Percentiles rank a stretch among this genome's conserved stretches.
These are phyloP conservation scores for Helicoverpa armigera DNA, from an alignment of 1,140 invertebrate species.

Conservation along the genomic window DNA sequence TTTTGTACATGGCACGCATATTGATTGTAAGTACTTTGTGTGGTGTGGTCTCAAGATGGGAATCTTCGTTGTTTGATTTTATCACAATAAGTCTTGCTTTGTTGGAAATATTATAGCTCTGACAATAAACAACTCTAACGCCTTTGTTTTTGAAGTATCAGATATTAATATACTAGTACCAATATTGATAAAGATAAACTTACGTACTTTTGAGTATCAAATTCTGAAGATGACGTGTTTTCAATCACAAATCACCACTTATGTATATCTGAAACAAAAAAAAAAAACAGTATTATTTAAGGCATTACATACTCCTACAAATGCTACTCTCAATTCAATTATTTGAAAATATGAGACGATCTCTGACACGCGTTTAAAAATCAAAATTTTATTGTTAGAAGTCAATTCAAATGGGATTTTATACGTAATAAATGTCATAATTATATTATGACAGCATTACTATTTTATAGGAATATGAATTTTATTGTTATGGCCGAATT, in stretches of 20 bases:
- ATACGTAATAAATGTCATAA: slow-evolving; percentile 26
- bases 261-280: slow-evolving; percentile 24
- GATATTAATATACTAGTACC: too few relatives aligned
- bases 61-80: slow-evolving; percentile 34
- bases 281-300: background rate
- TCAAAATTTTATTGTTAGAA: background rate
- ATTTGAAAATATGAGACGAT: background rate
- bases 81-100: slow-evolving; percentile 25
- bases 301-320: background rate
- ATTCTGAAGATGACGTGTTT: background rate
- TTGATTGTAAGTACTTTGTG: slow-evolving; percentile 20
- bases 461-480: slow-evolving; percentile 32
- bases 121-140: background rate
- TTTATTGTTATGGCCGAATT: slow-evolving; percentile 2
- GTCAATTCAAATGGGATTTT: slow-evolving; percentile 11
- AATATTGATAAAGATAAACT: background rate
- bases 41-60: slow-evolving; percentile 40
- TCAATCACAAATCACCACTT: slow-evolving; percentile 5
- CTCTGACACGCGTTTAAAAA: background rate
- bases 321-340: background rate
- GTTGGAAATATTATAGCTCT: background rate
- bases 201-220: slow-evolving; percentile 1
- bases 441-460: slow-evolving; percentile 9
- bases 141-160: too few relatives aligned
- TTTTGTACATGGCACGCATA: slow-evolving; percentile 31